Conservation (phyloP, 2,113 vertebrate species). For the Dolichallabes microphthalmus region DNA sequence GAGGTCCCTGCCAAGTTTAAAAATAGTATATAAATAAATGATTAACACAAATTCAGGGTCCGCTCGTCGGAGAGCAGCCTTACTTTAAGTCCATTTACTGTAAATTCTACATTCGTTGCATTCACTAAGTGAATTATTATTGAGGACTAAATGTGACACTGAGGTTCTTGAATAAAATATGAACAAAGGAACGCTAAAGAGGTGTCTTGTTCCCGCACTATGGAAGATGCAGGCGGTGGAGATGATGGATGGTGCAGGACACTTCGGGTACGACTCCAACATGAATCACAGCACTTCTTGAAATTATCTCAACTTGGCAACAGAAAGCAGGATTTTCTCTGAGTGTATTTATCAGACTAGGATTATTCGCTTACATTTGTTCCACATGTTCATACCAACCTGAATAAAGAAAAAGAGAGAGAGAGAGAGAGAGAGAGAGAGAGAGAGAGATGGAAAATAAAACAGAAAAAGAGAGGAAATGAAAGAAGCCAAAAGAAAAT, state of each 20-base stretch:
- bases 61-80: not conserved
- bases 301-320: not conserved
- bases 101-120: not conserved
- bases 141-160: not conserved
- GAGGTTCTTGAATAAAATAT: not conserved
- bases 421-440: not conserved
- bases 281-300: conserved; percentile 2
- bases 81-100: not conserved
- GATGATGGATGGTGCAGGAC: not conserved
- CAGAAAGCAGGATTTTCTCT: not conserved
- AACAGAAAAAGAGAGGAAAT: not conserved
- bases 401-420: not conserved
- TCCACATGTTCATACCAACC: not conserved
- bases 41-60: not conserved
- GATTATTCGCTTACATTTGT: conserved; percentile 13
- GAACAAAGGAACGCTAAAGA: not conserved
- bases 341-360: not conserved
- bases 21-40: not conserved
- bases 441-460: not conserved
- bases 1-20: not conserved
- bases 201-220: not conserved
- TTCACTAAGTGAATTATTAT: not conserved
- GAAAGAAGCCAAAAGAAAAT: not conserved
- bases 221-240: not conserved
- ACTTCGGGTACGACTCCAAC: not conserved